A percentile compares a stretch with the other conserved stretches of the same genome.
These are phyloP conservation scores for Lipotes vexillifer DNA, from an alignment of 2,113 vertebrate genomes.

Conservation along the genomic window DNA sequence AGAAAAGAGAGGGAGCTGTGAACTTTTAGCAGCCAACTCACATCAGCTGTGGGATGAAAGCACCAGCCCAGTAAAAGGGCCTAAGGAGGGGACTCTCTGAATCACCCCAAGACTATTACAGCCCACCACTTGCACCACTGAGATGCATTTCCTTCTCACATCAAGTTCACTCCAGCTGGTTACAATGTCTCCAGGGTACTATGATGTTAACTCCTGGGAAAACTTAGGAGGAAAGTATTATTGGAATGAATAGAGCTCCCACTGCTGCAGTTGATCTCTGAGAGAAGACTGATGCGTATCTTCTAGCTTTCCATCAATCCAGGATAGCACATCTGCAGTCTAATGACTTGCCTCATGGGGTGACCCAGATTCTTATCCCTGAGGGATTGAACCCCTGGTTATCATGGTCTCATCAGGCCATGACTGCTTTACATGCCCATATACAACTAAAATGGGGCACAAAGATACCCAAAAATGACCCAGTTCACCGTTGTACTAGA, in stretches of 20 bases:
- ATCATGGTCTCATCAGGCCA: neutral
- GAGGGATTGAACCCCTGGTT: neutral
- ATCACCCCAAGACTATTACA: neutral
- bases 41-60: neutral
- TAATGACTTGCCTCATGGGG: neutral
- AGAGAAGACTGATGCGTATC: neutral
- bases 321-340: neutral
- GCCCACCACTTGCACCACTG: neutral
- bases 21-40: neutral
- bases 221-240: neutral
- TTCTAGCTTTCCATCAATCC: neutral
- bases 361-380: neutral
- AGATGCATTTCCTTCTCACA: neutral
- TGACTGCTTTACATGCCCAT: neutral
- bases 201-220: neutral
- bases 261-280: neutral
- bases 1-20: neutral
- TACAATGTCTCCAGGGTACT: neutral
- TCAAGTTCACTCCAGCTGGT: neutral
- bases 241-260: neutral
- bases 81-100: neutral
- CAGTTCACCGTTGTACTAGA: neutral
- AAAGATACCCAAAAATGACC: neutral
- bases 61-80: neutral
- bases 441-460: neutral